Evolutionary conservation across 2,888 invertebrate genomes (phyloP), one percentile per base, ranked within the genome.

Genomic region (Stictocephala bisonia): DNA sequence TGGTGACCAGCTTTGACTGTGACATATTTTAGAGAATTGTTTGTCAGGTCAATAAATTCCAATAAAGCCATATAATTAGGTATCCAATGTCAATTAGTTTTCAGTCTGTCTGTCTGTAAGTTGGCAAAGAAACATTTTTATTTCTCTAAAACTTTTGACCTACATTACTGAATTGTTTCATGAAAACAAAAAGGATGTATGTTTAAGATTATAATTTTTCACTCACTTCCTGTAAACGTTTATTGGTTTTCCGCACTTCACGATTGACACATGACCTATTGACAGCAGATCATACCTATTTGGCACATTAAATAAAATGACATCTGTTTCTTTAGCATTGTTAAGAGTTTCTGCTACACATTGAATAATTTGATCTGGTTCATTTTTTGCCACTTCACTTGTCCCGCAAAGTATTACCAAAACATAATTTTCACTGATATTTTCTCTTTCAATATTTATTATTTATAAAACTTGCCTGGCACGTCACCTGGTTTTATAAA

Each of bases 181-280:
- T n/a, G n/a, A n/a, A n/a, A n/a, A n/a, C n/a, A n/a, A n/a, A n/a
- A n/a, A n/a, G n/a, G n/a, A n/a, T n/a, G n/a, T n/a, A n/a, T n/a
- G n/a, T n/a, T n/a, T n/a, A n/a, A n/a, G n/a, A n/a, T n/a, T n/a
- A n/a, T n/a, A n/a, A 29, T 56, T 56, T 29, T 2, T 31, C 11
- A 18, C 56, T 56, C 3, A 56, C 15, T 56, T 29, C 18, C 18
- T 56, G 27, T 31, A 56, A 15, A 29, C 29, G 20, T 56, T 31
- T n/a, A 13, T 56, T 56, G 11, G 56, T 56, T 29, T 18, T 56
- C 11, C 3, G n/a, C 6, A 56, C 56, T 56, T 56, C 29, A 2
- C 20, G 9, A 9, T 26, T 56, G 15, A 56, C 56, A 56, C 56
- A 56, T n/a, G 29, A 56, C 56, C 56, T 29, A 6, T n/a, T 56